Conservation (phyloP, 2,113 vertebrate genomes). For the Clarias batrachus region DNA sequence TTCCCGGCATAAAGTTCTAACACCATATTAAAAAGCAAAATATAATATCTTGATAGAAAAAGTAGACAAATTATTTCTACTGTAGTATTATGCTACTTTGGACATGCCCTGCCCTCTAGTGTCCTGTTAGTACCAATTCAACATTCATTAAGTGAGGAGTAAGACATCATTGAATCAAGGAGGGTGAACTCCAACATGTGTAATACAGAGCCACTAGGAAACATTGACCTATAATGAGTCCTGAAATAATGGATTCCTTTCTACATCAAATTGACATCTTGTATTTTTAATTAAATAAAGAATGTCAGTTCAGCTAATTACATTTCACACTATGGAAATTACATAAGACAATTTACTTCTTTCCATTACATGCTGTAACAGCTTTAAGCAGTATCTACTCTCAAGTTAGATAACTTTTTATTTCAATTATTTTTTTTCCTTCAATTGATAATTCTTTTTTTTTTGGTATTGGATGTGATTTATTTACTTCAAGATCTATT, state of each 20-base stretch:
- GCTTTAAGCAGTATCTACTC: background rate
- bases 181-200: background rate
- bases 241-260: background rate
- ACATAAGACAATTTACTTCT: background rate
- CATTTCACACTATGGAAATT: background rate
- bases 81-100: background rate
- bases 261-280: background rate
- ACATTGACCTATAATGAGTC: background rate
- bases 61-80: background rate
- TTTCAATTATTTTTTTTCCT: background rate
- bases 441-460: background rate
- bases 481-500: too few species aligned
- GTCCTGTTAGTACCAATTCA: background rate
- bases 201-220: background rate
- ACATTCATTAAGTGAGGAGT: background rate
- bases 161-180: background rate
- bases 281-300: background rate
- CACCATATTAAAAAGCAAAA: background rate
- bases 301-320: background rate
- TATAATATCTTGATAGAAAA: background rate
- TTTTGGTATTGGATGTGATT: too few species aligned
- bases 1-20: background rate
- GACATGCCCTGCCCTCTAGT: slow-evolving; percentile 31
- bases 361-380: background rate
- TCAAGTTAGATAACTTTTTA: background rate